phyloP scores from a whole-genome alignment of 2,888 invertebrate genomes.

The Phengaris arion region DNA sequence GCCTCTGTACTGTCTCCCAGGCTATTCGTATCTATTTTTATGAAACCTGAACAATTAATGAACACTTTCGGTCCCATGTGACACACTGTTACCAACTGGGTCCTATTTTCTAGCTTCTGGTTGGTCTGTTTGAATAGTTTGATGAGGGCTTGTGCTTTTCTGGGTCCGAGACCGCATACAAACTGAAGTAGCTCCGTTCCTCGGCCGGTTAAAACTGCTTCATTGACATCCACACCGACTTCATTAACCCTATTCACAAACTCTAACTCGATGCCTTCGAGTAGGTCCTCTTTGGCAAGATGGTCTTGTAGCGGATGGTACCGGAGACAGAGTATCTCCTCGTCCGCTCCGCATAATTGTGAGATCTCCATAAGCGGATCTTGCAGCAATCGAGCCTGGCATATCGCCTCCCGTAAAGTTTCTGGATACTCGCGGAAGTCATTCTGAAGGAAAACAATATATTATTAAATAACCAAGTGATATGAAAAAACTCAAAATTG shows the following conservation, averaged over 20 bases:
- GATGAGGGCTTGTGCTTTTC: slow-evolving; percentile 93
- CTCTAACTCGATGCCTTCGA: slow-evolving; percentile 92
- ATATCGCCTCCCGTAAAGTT: slow-evolving; percentile 94
- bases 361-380: slow-evolving; percentile 98
- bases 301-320: slow-evolving; percentile 94
- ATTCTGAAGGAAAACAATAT: slow-evolving; percentile 55
- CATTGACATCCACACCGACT: slow-evolving; percentile 98
- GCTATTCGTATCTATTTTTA: slow-evolving; percentile 98
- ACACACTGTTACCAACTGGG: slow-evolving; percentile 95
- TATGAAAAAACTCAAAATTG: no score
- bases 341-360: slow-evolving; percentile 96
- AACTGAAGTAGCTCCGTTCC: slow-evolving; percentile 96
- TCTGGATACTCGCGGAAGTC: slow-evolving; percentile 97
- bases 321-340: slow-evolving; percentile 96
- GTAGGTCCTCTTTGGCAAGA: slow-evolving; percentile 89
- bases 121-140: slow-evolving; percentile 94
- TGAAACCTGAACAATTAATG: slow-evolving; percentile 99
- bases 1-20: slow-evolving; percentile 96
- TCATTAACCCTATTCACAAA: slow-evolving; percentile 97
- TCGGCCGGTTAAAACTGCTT: slow-evolving; percentile 92
- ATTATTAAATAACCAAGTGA: neutral
- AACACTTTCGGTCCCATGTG: slow-evolving; percentile 99
- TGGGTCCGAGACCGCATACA: slow-evolving; percentile 96
- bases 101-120: slow-evolving; percentile 94
- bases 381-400: slow-evolving; percentile 93